Conservation (phyloP, 2,888 invertebrate species). For the Eupithecia subfuscata region DNA sequence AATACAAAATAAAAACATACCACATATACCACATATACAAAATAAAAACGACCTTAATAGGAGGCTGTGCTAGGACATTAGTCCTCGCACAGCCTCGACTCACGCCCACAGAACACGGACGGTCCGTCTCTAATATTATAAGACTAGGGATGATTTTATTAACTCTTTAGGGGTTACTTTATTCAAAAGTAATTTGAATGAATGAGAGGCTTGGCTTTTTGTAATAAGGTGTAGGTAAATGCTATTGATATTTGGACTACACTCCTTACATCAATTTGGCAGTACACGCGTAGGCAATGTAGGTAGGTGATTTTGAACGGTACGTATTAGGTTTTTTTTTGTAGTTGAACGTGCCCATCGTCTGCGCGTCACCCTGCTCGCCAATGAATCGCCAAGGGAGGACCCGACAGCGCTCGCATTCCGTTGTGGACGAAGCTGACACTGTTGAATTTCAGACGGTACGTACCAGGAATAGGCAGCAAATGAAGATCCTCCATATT, state of each 20-base stretch:
- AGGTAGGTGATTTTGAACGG: constrained; percentile 7
- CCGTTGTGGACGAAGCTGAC: not conserved
- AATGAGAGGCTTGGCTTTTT: too few species aligned
- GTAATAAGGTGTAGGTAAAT: too few species aligned
- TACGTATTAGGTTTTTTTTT: constrained; percentile 13
- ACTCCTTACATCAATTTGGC: not conserved
- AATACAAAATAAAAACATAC: too few species aligned
- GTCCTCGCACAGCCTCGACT: too few species aligned
- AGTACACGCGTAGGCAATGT: not conserved
- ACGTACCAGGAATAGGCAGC: not conserved
- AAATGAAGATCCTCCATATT: not conserved
- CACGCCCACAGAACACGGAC: too few species aligned
- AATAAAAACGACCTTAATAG: too few species aligned
- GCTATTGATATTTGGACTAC: too few species aligned
- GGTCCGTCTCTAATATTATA: too few species aligned
- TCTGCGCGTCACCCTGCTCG: not conserved
- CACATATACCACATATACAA: too few species aligned
- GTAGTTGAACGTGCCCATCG: constrained; percentile 18
- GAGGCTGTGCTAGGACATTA: too few species aligned
- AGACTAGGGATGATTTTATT: not conserved
- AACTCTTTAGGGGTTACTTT: not conserved
- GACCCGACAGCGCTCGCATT: constrained; percentile 12
- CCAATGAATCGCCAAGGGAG: constrained; percentile 11
- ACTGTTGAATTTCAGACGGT: too few species aligned
- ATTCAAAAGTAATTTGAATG: not conserved